Base-by-base conservation (phyloP, 2,113 vertebrate genomes). In the Hipposideros armiger region DNA sequence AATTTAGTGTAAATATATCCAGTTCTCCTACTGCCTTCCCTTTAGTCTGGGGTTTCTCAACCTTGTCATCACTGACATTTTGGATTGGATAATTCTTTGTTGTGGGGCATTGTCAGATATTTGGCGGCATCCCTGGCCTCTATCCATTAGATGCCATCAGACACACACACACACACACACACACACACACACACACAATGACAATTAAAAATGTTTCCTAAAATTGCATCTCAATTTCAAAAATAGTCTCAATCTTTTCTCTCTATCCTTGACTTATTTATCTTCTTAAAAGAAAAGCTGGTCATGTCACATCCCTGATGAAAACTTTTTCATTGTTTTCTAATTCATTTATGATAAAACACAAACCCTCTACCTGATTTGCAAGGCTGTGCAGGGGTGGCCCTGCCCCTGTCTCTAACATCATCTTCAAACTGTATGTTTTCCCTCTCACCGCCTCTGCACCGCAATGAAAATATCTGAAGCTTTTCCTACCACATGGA, bases 361-460 rank as follows among this genome's bases (percentile, higher is more conserved):
- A 54, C 1, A 20, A 42, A 67, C 19, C 22, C 7, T 86, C 13
- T 36, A 28, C 4, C 5, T 13, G 10, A 56, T 8, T 26, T 17
- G 0, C 17, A 20, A 66, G 50, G 4, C 30, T n/a, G 30, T 20
- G 8, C 0, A 0, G 32, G 30, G 0, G 0, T 19, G 11, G 20
- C 64, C n/a, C 40, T 60, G 54, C 47, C 45, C 0, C 0, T 6
- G 58, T 47, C 62, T 45, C 60, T 58, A 45, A 54, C 47, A 32
- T 58, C 50, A 42, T 62, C 52, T 90, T 45, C 28, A 40, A 19
- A 9, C 22, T 1, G 1, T 11, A 13, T 0, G 60, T 14, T 13
- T 67, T 72, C 1, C 7, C 50, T 62, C 4, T 32, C 58, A 15
- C 16, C 56, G 8, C 28, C 50, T 70, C 67, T 83, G 62, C 40